Evolutionary conservation across 2,888 invertebrate genomes (phyloP).

Genomic region (Notocelia uddmanniana): DNA sequence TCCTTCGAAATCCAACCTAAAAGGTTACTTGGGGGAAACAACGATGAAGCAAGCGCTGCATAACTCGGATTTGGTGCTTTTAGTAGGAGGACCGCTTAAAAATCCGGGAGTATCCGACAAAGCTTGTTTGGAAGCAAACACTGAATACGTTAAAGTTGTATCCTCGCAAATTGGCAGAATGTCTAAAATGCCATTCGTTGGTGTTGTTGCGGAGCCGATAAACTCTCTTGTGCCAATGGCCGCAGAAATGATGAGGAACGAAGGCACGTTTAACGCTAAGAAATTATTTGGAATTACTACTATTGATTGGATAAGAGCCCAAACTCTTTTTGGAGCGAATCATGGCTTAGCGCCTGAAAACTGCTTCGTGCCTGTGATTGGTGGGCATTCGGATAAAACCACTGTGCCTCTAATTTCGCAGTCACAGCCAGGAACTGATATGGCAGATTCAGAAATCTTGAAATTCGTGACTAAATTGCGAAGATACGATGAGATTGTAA

Average conservation of each 20-base stretch:
- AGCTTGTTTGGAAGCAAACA: conserved; percentile 84
- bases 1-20: conserved; percentile 66
- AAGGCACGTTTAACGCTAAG: conserved; percentile 85
- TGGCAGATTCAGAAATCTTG: conserved; percentile 72
- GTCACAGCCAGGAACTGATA: conserved; percentile 83
- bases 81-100: conserved; percentile 87
- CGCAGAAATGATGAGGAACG: conserved; percentile 70
- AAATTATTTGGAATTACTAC: conserved; percentile 91
- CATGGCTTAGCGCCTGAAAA: conserved; percentile 87
- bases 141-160: conserved; percentile 67
- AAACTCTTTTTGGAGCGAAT: conserved; percentile 90
- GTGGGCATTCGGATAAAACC: conserved; percentile 91
- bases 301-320: conserved; percentile 90
- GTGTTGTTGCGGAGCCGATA: conserved; percentile 77
- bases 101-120: conserved; percentile 87
- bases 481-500: conserved; percentile 87
- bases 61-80: conserved; percentile 88
- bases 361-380: conserved; percentile 90
- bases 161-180: conserved; percentile 62
- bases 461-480: conserved; percentile 75
- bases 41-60: conserved; percentile 71
- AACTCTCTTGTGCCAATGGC: conserved; percentile 78
- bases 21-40: conserved; percentile 65
- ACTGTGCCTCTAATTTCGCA: conserved; percentile 92
- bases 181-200: conserved; percentile 71